phyloP scores from a whole-genome alignment of 2,113 vertebrate species.

The Ibidorhyncha struthersii region DNA sequence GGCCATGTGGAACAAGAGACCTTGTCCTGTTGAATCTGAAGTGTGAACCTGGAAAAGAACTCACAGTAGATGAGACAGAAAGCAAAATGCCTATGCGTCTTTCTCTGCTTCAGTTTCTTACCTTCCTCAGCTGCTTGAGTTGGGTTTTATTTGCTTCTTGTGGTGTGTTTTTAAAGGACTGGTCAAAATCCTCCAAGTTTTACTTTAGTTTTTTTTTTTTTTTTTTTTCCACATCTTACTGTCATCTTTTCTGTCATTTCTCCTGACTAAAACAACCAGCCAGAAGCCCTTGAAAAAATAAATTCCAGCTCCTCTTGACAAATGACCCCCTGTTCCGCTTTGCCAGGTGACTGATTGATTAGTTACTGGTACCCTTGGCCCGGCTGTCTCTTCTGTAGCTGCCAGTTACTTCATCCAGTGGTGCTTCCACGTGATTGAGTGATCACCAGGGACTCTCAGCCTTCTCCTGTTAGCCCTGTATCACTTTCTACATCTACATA shows the following conservation, averaged over 20 bases:
- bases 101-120: neutral
- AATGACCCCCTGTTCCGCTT: neutral
- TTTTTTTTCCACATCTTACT: neutral
- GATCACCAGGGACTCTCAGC: neutral
- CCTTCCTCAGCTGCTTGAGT: neutral
- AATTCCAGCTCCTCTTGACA: neutral
- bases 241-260: neutral
- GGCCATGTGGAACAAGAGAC: neutral
- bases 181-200: neutral
- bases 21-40: neutral
- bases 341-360: neutral
- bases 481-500: neutral
- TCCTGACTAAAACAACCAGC: neutral
- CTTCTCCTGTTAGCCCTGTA: neutral
- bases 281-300: neutral
- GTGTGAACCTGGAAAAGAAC: neutral
- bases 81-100: neutral
- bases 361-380: neutral
- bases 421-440: neutral
- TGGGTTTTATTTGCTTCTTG: neutral
- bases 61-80: neutral
- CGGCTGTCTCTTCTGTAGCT: neutral
- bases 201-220: neutral
- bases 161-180: neutral
- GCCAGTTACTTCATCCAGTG: neutral